Evolutionary conservation across 2,888 invertebrate species (phyloP), one percentile per base, ranked within the genome.

Genomic region (Salpingus planirostris): DNA sequence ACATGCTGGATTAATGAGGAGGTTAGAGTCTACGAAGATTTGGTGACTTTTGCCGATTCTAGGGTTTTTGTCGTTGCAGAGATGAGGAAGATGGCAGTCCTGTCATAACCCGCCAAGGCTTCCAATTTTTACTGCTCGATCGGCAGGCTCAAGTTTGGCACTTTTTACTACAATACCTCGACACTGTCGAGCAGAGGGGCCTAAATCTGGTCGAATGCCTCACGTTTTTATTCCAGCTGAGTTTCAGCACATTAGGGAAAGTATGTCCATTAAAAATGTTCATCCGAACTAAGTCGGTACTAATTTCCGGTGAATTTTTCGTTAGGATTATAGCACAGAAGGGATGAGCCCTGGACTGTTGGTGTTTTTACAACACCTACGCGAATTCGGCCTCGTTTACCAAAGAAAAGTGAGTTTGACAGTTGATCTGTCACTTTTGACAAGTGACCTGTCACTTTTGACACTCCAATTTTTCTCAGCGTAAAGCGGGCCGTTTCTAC

Each of bases 301-400:
- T 22, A 10, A 11, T 28, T 28, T 18, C n/a, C 12, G 11, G 12
- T 13, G 13, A 23, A 13, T 22, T 13, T 10, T 10, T 13, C 5
- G n/a, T 38, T 65, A 85, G 75, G 93, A 95, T 66, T 97, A 97
- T 64, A 92, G 92, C 54, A 93, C 93, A 0, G 93, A 93, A 55
- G 90, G 89, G 2, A 85, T 95, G 83, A 86, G 78, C 52, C 80
- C 83, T 46, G 82, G 84, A 38, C 79, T 95, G 66, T 66, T 89
- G 36, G 79, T 84, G 31, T 95, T 98, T 58, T 67, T 98, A 33
- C 95, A 96, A 62, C 95, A 98, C 67, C 68, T 99, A 27, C 67
- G 98, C 40, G 98, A 98, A 67, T 91, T 98, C 58, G 98, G 98
- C 21, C 76, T 98, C 15, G 92, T 98, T 10, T 97, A 93, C 64